Conservation (phyloP, 2,113 vertebrate genomes). For the Istiophorus platypterus region DNA sequence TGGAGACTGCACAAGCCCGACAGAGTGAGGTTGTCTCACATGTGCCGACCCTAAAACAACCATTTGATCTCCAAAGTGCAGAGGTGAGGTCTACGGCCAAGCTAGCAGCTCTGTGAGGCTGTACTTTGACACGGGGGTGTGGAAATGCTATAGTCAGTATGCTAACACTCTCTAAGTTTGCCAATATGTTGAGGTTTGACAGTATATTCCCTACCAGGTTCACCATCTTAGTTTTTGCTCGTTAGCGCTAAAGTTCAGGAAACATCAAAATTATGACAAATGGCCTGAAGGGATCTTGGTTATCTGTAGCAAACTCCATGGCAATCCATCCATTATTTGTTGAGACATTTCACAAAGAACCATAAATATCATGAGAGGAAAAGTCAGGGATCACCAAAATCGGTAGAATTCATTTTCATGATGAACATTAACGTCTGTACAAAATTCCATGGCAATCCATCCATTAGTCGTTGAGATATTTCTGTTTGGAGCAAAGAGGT, state of each 20-base stretch:
- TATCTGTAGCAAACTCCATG: too few species aligned
- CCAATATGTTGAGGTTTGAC: not conserved
- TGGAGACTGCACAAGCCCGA: not conserved
- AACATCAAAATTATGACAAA: not conserved
- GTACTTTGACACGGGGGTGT: not conserved
- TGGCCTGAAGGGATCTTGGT: not conserved
- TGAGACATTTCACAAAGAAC: not conserved
- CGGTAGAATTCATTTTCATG: not conserved
- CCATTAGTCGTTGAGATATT: not conserved
- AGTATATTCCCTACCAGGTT: not conserved
- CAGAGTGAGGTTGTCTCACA: constrained; percentile 17
- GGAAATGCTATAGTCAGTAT: not conserved
- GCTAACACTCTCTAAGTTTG: not conserved
- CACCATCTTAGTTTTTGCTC: not conserved
- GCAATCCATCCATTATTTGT: too few species aligned
- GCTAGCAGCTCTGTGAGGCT: not conserved
- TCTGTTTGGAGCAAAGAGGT: not conserved
- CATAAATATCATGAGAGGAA: not conserved
- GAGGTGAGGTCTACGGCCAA: not conserved
- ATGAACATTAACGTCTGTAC: not conserved
- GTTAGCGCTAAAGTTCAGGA: not conserved
- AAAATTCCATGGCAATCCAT: not conserved
- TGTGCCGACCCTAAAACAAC: not conserved
- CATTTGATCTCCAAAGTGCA: constrained; percentile 14
- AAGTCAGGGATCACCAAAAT: not conserved